Conservation (phyloP, 2,113 vertebrate species). For the Protobothrops flavoviridis region DNA sequence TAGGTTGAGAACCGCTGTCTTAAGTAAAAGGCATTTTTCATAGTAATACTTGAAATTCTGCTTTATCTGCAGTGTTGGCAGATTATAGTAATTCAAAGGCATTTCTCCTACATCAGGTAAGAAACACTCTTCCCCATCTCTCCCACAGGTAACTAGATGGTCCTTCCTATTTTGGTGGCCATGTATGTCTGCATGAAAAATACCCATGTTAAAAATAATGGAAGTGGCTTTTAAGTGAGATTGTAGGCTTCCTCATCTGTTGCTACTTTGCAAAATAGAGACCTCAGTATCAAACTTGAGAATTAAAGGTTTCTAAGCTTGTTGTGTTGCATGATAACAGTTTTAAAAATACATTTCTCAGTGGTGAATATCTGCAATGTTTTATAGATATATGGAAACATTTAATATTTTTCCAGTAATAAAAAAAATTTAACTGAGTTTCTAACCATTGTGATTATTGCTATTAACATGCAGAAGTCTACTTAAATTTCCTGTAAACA, state of each 20-base stretch:
- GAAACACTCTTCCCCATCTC: neutral
- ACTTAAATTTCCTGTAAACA: neutral
- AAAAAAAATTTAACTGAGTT: neutral
- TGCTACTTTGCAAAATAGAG: neutral
- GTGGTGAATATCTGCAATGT: slow-evolving; percentile 6
- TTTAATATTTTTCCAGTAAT: neutral
- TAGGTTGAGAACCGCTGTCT: too few relatives aligned
- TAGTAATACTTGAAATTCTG: neutral
- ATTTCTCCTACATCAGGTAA: neutral
- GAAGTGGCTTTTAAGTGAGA: neutral
- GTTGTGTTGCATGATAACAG: neutral
- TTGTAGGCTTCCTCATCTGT: neutral
- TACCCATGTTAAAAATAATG: neutral
- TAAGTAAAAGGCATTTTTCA: neutral
- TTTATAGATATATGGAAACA: neutral
- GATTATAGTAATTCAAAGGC: neutral
- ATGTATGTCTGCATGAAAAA: neutral
- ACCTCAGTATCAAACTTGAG: neutral
- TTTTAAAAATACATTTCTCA: neutral
- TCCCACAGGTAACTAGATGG: neutral
- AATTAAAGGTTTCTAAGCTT: slow-evolving; percentile 41
- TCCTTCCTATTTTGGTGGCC: neutral
- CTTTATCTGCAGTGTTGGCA: neutral
- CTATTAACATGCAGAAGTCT: neutral
- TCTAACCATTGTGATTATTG: neutral